Evolutionary conservation across 2,113 vertebrate genomes (phyloP).

Genomic region (Catharus bicknelli): DNA sequence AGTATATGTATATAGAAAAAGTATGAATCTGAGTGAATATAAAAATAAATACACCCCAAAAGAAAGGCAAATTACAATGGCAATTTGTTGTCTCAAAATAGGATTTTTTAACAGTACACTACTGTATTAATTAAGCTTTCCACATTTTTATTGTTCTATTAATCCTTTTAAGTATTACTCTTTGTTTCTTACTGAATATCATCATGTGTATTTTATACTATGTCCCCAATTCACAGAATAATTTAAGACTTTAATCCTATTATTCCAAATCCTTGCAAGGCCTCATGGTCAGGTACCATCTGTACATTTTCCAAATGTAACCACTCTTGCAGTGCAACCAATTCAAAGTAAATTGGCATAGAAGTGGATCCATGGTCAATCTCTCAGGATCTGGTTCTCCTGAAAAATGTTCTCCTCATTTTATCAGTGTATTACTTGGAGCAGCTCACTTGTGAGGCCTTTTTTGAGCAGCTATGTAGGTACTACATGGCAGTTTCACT

Average conservation of each 20-base stretch:
- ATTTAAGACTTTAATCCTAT: conserved; percentile 30
- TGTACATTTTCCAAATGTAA: not conserved
- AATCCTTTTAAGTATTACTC: not conserved
- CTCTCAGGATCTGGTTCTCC: not conserved
- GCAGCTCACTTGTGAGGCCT: not conserved
- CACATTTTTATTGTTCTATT: not conserved
- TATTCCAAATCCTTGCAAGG: not conserved
- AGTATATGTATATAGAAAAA: not conserved
- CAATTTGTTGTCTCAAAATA: not conserved
- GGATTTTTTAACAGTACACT: not conserved
- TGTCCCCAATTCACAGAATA: not conserved
- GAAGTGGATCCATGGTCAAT: not conserved
- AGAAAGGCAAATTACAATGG: not conserved
- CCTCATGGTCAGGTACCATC: not conserved
- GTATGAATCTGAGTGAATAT: not conserved
- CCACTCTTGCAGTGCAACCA: not conserved
- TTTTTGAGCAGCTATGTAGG: not conserved
- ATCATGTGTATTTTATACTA: not conserved
- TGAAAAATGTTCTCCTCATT: not conserved
- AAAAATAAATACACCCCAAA: not conserved
- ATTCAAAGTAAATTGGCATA: not conserved
- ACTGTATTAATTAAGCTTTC: not conserved
- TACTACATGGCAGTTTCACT: not conserved
- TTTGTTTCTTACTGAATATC: not conserved
- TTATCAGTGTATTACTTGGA: not conserved